Evolutionary conservation across 2,888 invertebrate species (phyloP).

Genomic region (Eilema depressum): DNA sequence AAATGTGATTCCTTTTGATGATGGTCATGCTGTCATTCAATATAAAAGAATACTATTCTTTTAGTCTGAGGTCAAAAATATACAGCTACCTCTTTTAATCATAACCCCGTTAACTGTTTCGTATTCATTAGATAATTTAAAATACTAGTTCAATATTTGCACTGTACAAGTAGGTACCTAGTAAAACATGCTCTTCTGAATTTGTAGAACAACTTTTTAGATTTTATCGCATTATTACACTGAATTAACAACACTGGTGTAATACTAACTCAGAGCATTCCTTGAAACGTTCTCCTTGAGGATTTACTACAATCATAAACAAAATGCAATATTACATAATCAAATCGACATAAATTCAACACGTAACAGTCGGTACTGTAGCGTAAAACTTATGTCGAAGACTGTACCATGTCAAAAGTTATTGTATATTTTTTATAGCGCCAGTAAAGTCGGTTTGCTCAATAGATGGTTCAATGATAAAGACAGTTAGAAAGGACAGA

Average conservation of each 20-base stretch:
- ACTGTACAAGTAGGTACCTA: too few relatives aligned
- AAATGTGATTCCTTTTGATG: too few relatives aligned
- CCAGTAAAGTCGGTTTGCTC: constrained; percentile 55
- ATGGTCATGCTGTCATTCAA: too few relatives aligned
- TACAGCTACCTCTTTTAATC: too few relatives aligned
- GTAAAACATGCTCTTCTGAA: too few relatives aligned
- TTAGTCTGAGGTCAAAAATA: too few relatives aligned
- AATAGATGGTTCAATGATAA: constrained; percentile 55
- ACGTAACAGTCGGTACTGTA: constrained; percentile 32
- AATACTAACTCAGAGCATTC: not conserved
- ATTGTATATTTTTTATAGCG: constrained; percentile 57
- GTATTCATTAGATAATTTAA: too few relatives aligned
- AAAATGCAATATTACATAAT: not conserved
- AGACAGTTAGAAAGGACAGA: constrained; percentile 53
- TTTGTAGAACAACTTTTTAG: too few relatives aligned
- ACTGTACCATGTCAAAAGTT: constrained; percentile 40
- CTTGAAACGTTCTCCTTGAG: not conserved
- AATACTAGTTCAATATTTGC: too few relatives aligned
- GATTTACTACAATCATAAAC: not conserved
- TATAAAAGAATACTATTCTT: too few relatives aligned
- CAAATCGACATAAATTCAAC: constrained; percentile 33
- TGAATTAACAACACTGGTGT: too few relatives aligned
- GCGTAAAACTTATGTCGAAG: constrained; percentile 31
- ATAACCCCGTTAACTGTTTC: too few relatives aligned
- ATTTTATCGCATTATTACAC: not conserved